Base-by-base conservation (phyloP, 2,797 vertebrate species). In the Microcaecilia unicolor region DNA sequence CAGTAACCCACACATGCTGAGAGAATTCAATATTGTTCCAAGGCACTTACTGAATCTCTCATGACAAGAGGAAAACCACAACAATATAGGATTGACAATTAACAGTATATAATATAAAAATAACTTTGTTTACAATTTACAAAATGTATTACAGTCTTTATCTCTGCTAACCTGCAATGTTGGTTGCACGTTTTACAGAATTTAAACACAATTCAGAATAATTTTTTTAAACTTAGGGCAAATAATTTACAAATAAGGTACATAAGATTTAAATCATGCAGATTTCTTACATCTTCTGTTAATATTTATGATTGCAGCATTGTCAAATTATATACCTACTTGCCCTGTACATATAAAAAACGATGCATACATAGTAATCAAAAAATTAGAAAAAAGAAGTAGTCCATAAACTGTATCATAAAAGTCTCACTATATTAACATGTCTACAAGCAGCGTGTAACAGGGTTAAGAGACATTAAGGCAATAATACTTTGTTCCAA, bases 101-200 rank as follows among this genome's bases (percentile, higher is more conserved):
- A 76, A 83, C 65, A 52, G 72, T 59, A 81, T 79, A 77, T 80
- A 86, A 88, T 97, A 98, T 87, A 98, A 98, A 98, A 98, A 98
- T 98, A 98, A 92, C 87, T 77, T 91, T 90, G 72, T 90, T 91
- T 91, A 93, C 84, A 89, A 93, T 97, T 92, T 94, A 98, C 92
- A 97, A 91, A 92, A 84, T 69, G 78, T 84, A 90, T 91, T 93
- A 97, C 89, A 95, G 89, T 96, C 88, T 87, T 84, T 72, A 88
- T 83, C 83, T 72, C 58, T 70, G 78, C 78, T 78, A 78, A 88
- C 71, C 77, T 80, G 78, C 61, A 77, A 68, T 56, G 81, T 69
- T 76, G 81, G 77, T 67, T 77, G 71, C 56, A 66, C 53, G 55
- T 69, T 54, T n/a, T 74, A 87, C 82, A 84, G 81, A 65, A 67